Base-by-base conservation (phyloP, 2,113 vertebrate species). In the Sporophila hypoxantha region DNA sequence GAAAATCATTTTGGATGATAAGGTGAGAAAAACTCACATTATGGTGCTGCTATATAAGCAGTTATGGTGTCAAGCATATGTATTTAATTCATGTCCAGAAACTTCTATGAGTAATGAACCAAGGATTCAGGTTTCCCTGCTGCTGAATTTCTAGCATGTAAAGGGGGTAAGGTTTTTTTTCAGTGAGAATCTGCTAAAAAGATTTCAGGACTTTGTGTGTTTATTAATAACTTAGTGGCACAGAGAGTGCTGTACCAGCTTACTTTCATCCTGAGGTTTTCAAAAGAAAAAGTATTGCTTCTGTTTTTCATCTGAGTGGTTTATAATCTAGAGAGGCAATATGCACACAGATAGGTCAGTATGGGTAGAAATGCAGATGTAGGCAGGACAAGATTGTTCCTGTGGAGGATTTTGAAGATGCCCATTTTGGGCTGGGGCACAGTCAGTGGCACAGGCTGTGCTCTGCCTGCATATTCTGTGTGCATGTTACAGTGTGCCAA, bases 151-250 rank as follows among this genome's bases (percentile, higher is more conserved):
- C 23, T 86, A 56, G 25, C 20, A 17, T 32, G 41, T 84, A 37
- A 20, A 44, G 26, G 39, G 69, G 19, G 6, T 34, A 71, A 39
- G 5, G 6, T 7, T 10, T 88, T 85, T 25, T 57, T 61, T 39
- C 34, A 73, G 57, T 81, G 47, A 82, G 44, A 87, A 60, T 74
- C 42, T 86, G 21, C 49, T 87, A 44, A 76, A 85, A 85, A 68
- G 34, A 36, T 60, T 92, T 80, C 53, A 85, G 82, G 69, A 53
- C 57, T 93, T 77, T 23, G 5, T 80, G 52, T 73, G 32, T 92
- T 93, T 90, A 87, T 85, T 88, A 88, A 52, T 79, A 91, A 82
- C 76, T 74, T 52, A 44, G 68, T 82, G 65, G 68, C 53, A 91
- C 68, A 74, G 78, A 64, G 53, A 46, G 32, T 49, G 14, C 82